Evolutionary conservation across 2,888 invertebrate genomes (phyloP), one percentile per base, ranked within the genome.

Genomic region (Ashinkailepas kermadecensis): DNA sequence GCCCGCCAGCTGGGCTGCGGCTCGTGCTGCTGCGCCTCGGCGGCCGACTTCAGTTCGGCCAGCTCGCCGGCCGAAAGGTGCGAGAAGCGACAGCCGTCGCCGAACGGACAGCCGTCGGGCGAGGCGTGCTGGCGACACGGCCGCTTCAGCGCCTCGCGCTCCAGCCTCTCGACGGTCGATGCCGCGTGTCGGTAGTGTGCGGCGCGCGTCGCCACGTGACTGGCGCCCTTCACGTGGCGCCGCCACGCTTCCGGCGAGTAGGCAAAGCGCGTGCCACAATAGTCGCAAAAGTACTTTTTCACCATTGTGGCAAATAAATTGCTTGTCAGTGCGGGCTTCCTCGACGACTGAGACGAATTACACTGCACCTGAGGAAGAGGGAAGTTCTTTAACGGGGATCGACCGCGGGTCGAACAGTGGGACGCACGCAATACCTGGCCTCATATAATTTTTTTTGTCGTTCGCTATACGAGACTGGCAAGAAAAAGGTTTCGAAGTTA

Each of bases 161-260:
- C 23, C 67, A 23, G 25, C 67, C 12, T 23, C 11, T 67, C 67
- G 9, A 23, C 12, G 23, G 67, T 12, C 23, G 67, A 67, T 2
- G 70, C 23, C 70, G 15, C 15, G 13, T 13, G 70, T 4, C 70
- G 70, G 70, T 70, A 70, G 70, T 70, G 70, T 13, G 12, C 70
- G 39, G 70, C 70, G 13, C 70, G 70, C 11, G 70, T 39, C 39
- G 39, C 15, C 39, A 70, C 13, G 70, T 70, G 70, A 13, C 39
- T 15, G 15, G 39, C 39, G 39, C 70, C 70, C 15, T 39, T 25
- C 70, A 70, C 70, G 70, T 70, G 70, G 15, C 70, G 70, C 39
- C 70, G 70, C 70, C 70, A 70, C 70, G 70, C 39, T 13, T 70
- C 70, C 39, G 70, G 70, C 39, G 70, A 70, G 12, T 70, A 70